phyloP scores from a whole-genome alignment of 2,797 vertebrate species.

The Galago senegalensis region DNA sequence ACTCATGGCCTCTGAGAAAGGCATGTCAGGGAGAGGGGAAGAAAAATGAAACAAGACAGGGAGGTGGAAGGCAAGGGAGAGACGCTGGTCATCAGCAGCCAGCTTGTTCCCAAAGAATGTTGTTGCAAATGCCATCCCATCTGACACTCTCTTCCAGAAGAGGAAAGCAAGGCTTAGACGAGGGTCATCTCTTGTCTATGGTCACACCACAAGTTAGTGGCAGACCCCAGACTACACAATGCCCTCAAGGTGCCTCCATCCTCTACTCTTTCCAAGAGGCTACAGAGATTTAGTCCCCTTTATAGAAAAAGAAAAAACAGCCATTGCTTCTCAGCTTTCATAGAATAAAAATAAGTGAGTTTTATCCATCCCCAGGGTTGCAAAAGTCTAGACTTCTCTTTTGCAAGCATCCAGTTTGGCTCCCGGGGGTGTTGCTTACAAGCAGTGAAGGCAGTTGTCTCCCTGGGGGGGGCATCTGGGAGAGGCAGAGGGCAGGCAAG shows the following conservation, averaged over 20 bases:
- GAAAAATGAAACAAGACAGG: neutral
- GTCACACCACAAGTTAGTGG: neutral
- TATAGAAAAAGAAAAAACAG: neutral
- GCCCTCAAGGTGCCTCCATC: neutral
- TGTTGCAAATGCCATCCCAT: neutral
- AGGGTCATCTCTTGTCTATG: neutral
- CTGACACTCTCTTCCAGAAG: neutral
- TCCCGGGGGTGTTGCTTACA: neutral
- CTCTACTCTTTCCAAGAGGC: neutral
- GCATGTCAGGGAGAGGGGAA: neutral
- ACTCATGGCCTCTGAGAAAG: neutral
- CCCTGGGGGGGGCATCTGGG: neutral
- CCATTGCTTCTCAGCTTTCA: conserved; percentile 3
- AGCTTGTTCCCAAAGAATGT: neutral
- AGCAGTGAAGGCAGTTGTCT: neutral
- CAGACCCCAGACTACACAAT: neutral
- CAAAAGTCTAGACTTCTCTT: conserved; percentile 75
- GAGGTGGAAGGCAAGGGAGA: neutral
- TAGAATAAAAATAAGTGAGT: neutral
- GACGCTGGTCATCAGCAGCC: neutral
- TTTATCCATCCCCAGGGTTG: conserved; percentile 46
- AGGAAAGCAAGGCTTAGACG: neutral
- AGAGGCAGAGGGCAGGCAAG: conserved; percentile 48
- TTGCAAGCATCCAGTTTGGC: conserved; percentile 50
- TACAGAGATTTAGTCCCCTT: neutral